Conservation (phyloP, 1,140 invertebrate species). For the Solenopsis fugax region DNA sequence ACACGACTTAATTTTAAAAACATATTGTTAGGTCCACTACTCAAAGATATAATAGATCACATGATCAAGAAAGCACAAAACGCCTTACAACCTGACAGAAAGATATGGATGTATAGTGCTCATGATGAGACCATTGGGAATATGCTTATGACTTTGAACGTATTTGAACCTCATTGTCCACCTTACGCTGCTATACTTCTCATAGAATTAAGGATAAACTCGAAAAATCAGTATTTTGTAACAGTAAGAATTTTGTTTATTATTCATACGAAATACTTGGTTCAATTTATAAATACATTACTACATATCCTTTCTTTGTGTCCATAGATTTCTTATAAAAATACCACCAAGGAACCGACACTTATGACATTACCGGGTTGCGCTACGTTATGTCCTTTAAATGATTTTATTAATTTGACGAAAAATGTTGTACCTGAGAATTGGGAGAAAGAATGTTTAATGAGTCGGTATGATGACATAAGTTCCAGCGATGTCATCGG, state of each 20-base stretch:
- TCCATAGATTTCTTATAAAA: slow-evolving; percentile 89
- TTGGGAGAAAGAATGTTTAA: slow-evolving; percentile 88
- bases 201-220: slow-evolving; percentile 89
- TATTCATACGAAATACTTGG: neutral
- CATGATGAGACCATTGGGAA: slow-evolving; percentile 95
- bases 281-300: neutral
- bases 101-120: slow-evolving; percentile 92
- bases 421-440: slow-evolving; percentile 87
- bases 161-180: slow-evolving; percentile 92
- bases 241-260: slow-evolving; percentile 79
- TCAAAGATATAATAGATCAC: slow-evolving; percentile 89
- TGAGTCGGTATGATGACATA: slow-evolving; percentile 73
- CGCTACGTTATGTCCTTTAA: slow-evolving; percentile 87
- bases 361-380: slow-evolving; percentile 89
- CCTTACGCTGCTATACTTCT: slow-evolving; percentile 91
- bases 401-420: slow-evolving; percentile 87
- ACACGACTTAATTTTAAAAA: slow-evolving; percentile 56
- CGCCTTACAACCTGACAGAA: slow-evolving; percentile 86
- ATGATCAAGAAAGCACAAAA: slow-evolving; percentile 86
- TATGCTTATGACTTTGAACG: slow-evolving; percentile 90
- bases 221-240: slow-evolving; percentile 82
- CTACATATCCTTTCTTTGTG: slow-evolving; percentile 53
- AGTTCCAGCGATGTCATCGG: slow-evolving; percentile 80
- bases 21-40: slow-evolving; percentile 87
- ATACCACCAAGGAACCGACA: slow-evolving; percentile 86